Evolutionary conservation across 1,140 invertebrate species (phyloP).

Genomic region (Ptiloglossa arizonensis): DNA sequence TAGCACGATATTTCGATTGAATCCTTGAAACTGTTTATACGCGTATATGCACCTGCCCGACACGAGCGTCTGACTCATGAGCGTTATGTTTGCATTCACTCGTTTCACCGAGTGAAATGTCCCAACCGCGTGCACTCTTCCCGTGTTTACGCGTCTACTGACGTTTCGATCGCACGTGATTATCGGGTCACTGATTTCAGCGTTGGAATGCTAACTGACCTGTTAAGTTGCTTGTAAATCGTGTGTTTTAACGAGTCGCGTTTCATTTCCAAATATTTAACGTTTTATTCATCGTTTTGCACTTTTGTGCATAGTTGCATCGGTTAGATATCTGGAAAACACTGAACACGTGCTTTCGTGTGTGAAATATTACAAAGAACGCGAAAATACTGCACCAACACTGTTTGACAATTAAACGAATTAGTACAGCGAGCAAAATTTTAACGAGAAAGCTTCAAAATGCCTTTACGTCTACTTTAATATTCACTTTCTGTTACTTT

Average conservation of each 20-base stretch:
- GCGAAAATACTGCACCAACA: background rate
- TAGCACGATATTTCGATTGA: slow-evolving; percentile 1
- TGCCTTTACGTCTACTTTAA: too few species aligned
- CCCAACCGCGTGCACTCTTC: background rate
- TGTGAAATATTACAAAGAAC: too few species aligned
- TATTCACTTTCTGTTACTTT: background rate
- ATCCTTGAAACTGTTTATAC: slow-evolving; percentile 26
- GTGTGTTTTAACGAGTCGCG: background rate
- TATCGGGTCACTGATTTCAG: background rate
- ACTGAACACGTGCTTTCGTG: background rate
- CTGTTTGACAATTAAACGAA: background rate
- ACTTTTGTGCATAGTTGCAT: background rate
- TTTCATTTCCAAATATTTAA: background rate
- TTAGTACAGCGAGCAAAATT: background rate
- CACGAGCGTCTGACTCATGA: background rate
- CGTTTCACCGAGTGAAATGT: background rate
- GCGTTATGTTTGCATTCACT: background rate
- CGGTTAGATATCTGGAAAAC: background rate
- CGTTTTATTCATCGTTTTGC: background rate
- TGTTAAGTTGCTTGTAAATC: background rate
- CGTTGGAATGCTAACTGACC: background rate
- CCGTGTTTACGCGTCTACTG: background rate
- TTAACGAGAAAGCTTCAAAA: slow-evolving; percentile 1
- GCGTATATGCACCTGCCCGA: slow-evolving; percentile 1
- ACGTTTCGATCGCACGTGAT: slow-evolving; percentile 12